Evolutionary conservation across 2,113 vertebrate species (phyloP), one percentile per base, ranked within the genome.

Genomic region (Argyrosomus japonicus): DNA sequence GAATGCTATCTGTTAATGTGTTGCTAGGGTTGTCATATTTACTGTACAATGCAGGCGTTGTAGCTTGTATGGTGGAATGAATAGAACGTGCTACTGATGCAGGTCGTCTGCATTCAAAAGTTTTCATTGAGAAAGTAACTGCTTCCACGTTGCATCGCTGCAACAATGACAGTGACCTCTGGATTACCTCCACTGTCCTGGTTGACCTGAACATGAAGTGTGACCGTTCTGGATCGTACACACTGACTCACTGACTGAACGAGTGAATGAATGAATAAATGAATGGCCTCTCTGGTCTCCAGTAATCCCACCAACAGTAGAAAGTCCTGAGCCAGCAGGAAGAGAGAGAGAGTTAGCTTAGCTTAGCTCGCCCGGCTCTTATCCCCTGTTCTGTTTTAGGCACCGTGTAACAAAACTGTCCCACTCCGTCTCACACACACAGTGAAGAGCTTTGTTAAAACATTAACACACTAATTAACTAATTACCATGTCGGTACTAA

Each of bases 271-370:
- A 74, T 60, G 82, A 70, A 76, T 74, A 18, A 77, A 85, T 81
- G 79, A 88, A 88, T 76, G 84, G 40, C 32, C 81, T 2, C 85
- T 56, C 69, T 86, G 77, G 79, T 84, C 80, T 84, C 73, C 87
- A 82, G 75, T 92, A 91, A 93, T 89, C 90, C 89, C 76, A 81
- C 62, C 56, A 85, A 93, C 88, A 91, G 89, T 79, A 81, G 77
- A 93, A 91, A 92, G 70, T 81, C 79, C 89, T 88, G 89, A 93
- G 81, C 68, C 81, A 89, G 92, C 93, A 92, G 81, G 71, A 88
- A 81, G 74, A 40, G 36, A 8, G 76, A 79, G 48, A 84, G 87
- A 69, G 81, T 73, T 84, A 83, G 82, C 87, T 63, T 77, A 67
- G 82, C 79, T 82, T 72, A 48, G 45, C 48, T 10, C 15, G 48